These are phyloP conservation scores for Scatophagus argus DNA, from an alignment of 2,113 vertebrate species.

Conservation along the genomic window DNA sequence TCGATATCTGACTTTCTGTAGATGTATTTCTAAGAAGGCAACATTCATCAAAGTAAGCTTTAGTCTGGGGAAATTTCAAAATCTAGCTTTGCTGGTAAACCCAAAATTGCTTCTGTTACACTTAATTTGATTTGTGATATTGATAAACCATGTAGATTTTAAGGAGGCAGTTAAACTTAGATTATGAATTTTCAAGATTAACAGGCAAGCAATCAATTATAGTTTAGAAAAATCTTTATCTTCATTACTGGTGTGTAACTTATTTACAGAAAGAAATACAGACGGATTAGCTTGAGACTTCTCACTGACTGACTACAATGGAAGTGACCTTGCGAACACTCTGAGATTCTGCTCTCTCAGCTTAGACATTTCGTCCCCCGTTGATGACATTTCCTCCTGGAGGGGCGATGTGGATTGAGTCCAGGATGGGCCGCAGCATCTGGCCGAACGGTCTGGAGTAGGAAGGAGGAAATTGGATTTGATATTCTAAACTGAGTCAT, in stretches of 20 bases:
- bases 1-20: not conserved
- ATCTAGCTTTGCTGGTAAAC: conserved; percentile 15
- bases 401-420: conserved; percentile 95
- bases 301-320: conserved; percentile 61
- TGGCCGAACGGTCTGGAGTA: conserved; percentile 93
- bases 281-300: conserved; percentile 7
- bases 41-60: conserved; percentile 35
- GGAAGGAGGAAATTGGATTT: conserved; percentile 20
- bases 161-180: not conserved
- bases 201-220: not conserved
- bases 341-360: conserved; percentile 7
- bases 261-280: conserved; percentile 17
- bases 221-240: conserved; percentile 9
- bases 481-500: not conserved
- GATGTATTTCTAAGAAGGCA: conserved; percentile 16
- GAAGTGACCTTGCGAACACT: conserved; percentile 52
- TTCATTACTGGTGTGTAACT: not conserved
- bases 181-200: not conserved
- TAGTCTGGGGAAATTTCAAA: not conserved
- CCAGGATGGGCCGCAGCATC: conserved; percentile 92
- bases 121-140: not conserved
- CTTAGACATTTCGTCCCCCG: conserved; percentile 92
- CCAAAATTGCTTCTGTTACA: not conserved
- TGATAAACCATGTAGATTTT: not conserved
- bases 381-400: conserved; percentile 92